Conservation (phyloP, 1,140 invertebrate genomes). For the Cydia amplana region DNA sequence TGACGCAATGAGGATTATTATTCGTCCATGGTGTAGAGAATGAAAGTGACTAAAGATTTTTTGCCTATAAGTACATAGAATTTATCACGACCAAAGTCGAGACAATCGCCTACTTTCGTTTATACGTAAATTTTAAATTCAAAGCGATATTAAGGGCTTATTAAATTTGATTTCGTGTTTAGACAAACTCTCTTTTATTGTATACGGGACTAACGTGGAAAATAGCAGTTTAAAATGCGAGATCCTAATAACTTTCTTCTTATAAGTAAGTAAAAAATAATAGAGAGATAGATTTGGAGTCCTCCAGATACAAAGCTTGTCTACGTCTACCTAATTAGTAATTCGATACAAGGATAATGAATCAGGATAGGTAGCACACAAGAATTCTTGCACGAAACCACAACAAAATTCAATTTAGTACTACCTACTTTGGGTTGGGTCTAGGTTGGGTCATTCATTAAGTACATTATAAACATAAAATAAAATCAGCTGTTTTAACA, state of each 20-base stretch:
- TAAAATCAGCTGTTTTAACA: too few species aligned
- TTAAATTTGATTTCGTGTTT: not conserved
- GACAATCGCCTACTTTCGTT: not conserved
- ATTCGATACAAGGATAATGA: not conserved
- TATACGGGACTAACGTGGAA: not conserved
- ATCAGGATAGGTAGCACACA: not conserved
- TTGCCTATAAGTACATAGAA: too few species aligned
- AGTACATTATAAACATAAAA: too few species aligned
- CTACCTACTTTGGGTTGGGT: too few species aligned
- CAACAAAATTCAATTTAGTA: not conserved
- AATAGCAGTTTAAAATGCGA: not conserved
- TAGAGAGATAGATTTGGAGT: not conserved
- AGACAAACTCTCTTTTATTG: not conserved
- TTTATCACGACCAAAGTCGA: not conserved
- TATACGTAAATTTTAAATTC: not conserved
- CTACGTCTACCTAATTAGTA: not conserved
- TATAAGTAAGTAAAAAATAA: constrained; percentile 9
- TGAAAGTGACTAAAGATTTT: not conserved
- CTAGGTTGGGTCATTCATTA: too few species aligned
- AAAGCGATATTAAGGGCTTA: not conserved
- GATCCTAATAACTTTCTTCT: not conserved
- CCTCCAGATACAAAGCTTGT: not conserved
- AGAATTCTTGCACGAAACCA: constrained; percentile 25
- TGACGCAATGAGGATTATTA: not conserved
- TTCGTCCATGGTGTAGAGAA: not conserved